These are phyloP conservation scores for sheep (Ovis aries) DNA, from an alignment of 2,113 vertebrate species.

Conservation along the genomic window ARS-UI_Ramb_v3.0 NC_056057.1:12489001-12489500, in stretches of 20 bases:
- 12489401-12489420: background rate
- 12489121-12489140: background rate
- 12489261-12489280: background rate
- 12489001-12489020: background rate
- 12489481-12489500: background rate
- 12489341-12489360: background rate
- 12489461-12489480: background rate
- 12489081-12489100: background rate
- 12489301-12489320: background rate
- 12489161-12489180: background rate
- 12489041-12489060: background rate
- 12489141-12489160: background rate
- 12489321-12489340: background rate
- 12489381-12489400: background rate
- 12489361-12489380: background rate
- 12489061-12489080: background rate
- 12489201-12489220: background rate
- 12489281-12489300: background rate
- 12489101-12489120: background rate
- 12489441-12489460: background rate
- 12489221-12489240: background rate
- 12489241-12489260: background rate
- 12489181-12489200: background rate
- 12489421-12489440: background rate
- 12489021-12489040: background rate